Evolutionary conservation across 2,113 vertebrate species (phyloP).

Genomic region (Nerophis ophidion): DNA sequence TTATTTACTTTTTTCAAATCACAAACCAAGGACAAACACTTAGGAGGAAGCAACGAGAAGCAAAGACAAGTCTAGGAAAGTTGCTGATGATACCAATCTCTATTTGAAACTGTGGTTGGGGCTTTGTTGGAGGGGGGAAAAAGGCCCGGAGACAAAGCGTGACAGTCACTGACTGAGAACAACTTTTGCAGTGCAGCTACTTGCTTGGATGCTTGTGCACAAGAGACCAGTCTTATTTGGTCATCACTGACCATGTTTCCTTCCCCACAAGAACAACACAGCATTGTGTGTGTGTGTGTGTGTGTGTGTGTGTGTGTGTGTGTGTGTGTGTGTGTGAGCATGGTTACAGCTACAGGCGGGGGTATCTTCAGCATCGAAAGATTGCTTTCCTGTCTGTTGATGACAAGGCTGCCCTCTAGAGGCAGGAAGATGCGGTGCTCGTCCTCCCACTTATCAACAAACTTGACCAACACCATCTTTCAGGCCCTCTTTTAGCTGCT

Average conservation of each 20-base stretch:
- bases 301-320: background rate
- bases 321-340: background rate
- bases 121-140: constrained; percentile 37
- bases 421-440: constrained; percentile 10
- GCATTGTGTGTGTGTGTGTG: background rate
- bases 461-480: background rate
- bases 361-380: background rate
- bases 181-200: too few relatives aligned
- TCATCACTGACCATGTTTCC: too few relatives aligned
- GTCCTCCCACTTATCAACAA: too few relatives aligned
- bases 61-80: too few relatives aligned
- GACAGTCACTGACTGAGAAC: background rate
- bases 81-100: too few relatives aligned
- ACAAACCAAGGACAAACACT: too few relatives aligned
- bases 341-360: background rate
- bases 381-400: background rate
- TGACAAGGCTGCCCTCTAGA: constrained; percentile 62
- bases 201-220: too few relatives aligned
- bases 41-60: too few relatives aligned
- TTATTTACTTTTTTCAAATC: too few relatives aligned
- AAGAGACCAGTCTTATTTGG: too few relatives aligned
- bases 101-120: background rate
- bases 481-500: background rate
- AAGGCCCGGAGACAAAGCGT: constrained; percentile 20
- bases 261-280: too few relatives aligned